phyloP scores from a whole-genome alignment of 2,797 vertebrate genomes.

The Merluccius polli region DNA sequence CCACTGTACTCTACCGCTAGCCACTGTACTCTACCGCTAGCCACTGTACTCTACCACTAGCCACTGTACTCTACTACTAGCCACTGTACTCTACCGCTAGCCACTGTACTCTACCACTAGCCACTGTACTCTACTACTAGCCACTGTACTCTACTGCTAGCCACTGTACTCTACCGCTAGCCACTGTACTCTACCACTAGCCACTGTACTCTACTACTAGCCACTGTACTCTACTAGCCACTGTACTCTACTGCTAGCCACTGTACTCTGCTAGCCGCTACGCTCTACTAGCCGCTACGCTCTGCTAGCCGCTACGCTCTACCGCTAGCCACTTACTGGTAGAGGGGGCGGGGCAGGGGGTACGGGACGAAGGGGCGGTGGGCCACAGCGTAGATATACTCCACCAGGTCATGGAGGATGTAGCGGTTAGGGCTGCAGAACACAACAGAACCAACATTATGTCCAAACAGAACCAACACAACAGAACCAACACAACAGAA shows the following conservation, averaged over 20 bases:
- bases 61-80: neutral
- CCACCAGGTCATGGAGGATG: constrained; percentile 85
- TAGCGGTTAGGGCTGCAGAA: constrained; percentile 82
- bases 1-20: too few species aligned
- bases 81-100: too few species aligned
- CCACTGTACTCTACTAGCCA: too few species aligned
- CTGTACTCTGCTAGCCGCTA: neutral
- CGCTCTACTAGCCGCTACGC: neutral
- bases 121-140: too few species aligned
- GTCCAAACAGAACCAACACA: neutral
- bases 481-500: neutral
- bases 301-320: too few species aligned
- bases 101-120: too few species aligned
- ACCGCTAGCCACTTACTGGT: constrained; percentile 74
- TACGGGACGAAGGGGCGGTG: constrained; percentile 80
- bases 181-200: neutral
- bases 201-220: neutral
- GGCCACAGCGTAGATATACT: constrained; percentile 78
- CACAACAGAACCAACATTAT: neutral
- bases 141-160: too few species aligned
- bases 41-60: too few species aligned
- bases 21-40: too few species aligned
- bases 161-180: too few species aligned
- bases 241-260: too few species aligned
- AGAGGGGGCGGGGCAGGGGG: constrained; percentile 81